Base-by-base conservation (phyloP, 1,140 invertebrate genomes). In the Aphelenchoides fujianensis region DNA sequence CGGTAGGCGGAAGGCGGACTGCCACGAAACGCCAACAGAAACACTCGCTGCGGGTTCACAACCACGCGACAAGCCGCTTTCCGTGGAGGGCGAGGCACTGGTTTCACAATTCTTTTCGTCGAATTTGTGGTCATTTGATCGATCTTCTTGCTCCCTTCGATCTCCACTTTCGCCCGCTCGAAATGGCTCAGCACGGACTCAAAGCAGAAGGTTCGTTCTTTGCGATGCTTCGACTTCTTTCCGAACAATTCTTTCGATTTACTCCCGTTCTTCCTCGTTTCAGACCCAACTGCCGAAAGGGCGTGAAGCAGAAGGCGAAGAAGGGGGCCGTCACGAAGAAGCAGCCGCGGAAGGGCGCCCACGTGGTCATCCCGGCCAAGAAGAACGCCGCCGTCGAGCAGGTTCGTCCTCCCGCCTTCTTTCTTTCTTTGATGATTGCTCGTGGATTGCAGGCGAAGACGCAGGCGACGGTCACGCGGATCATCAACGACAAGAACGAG, bases 271-370 rank as follows among this genome's bases (percentile, higher is more conserved):
- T 48, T 48, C 41, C 12, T 23, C 23, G 41, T 48, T 48, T 16
- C 41, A 48, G 41, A 48, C 41, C 12, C 12, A 48, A 48, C 23
- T 48, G 23, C 41, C 41, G 41, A 48, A 48, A 48, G n/a, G 41
- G 41, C 23, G 41, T 48, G 41, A 48, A 48, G 41, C 41, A 48
- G 41, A 48, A 48, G 41, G 41, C 23, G 41, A 48, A 48, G 41
- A 48, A 48, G 23, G n/a, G n/a, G n/a, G 41, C 23, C 12, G 12
- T 16, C 12, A 48, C 41, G 12, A 48, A 48, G 41, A 48, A 48
- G 23, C 41, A 48, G 23, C 41, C 41, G 23, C 41, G 41, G 23
- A 48, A 48, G 23, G 41, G 41, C 41, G 12, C 41, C 23, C 41
- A 48, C 41, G 23, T 48, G 12, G 23, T 48, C 12, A 12, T 48